Evolutionary conservation across 2,797 vertebrate genomes (phyloP).

Genomic region (Zalophus californianus): DNA sequence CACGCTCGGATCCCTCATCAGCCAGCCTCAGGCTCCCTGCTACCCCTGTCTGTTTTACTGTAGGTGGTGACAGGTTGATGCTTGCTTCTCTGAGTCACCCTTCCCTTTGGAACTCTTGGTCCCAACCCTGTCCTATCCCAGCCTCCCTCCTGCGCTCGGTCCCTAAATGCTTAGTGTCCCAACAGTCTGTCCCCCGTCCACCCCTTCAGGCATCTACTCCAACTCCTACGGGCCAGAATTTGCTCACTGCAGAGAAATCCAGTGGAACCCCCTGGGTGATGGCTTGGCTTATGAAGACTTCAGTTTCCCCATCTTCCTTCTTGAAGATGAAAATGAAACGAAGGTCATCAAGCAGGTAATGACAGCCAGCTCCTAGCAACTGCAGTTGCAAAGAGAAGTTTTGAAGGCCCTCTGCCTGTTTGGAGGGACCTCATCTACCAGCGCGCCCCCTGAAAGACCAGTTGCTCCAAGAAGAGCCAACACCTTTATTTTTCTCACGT

Average conservation of each 20-base stretch:
- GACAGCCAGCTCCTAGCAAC: not conserved
- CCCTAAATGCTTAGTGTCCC: not conserved
- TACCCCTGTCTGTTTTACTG: not conserved
- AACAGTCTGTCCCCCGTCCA: not conserved
- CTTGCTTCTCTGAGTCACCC: not conserved
- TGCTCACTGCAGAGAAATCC: slow-evolving; percentile 90
- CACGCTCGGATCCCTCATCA: not conserved
- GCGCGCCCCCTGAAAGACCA: not conserved
- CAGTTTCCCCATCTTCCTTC: slow-evolving; percentile 95
- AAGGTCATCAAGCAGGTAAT: slow-evolving; percentile 93
- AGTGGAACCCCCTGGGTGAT: slow-evolving; percentile 93
- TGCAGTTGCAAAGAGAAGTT: not conserved
- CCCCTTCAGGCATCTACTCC: slow-evolving; percentile 91
- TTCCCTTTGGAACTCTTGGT: not conserved
- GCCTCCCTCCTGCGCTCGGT: not conserved
- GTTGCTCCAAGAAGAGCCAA: not conserved
- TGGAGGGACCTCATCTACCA: not conserved
- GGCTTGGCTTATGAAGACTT: slow-evolving; percentile 95
- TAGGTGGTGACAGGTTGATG: not conserved
- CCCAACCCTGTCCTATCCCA: not conserved
- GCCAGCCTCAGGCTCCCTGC: not conserved
- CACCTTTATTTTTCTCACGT: not conserved
- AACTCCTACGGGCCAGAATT: slow-evolving; percentile 89
- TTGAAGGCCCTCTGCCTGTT: not conserved
- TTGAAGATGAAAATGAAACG: slow-evolving; percentile 94